Base-by-base conservation (phyloP, 2,113 vertebrate species). In the Eolophus roseicapilla region DNA sequence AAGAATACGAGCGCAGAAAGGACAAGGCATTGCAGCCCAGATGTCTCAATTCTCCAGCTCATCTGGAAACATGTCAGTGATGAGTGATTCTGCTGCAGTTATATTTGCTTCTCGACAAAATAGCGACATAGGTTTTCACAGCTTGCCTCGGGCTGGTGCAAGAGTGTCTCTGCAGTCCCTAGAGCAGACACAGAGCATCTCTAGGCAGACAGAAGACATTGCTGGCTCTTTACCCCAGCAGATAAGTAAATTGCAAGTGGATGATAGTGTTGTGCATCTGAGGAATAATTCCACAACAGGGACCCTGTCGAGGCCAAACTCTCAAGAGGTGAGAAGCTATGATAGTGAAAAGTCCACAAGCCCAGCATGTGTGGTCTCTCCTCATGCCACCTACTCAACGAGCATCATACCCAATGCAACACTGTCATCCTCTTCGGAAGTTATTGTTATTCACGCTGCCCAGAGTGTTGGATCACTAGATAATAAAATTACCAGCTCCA, bases 1-100 rank as follows among this genome's bases (percentile, higher is more conserved):
- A 87, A 98, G 99, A 92, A 99, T 99, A 95, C 97, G 99, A 29
- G 99, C 99, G 0, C 99, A 99, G 94, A 98, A 98, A 82, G 99
- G 99, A 53, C 99, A 99, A 70, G 99, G 99, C 53, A 99, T 99
- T 27, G 99, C 99, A 3, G 99, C 99, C 82, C 99, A 99, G 96
- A 99, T 99, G 98, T 98, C 98, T 21, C 99, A 98, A 73, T 97
- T 99, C 79, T 98, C 99, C 12, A 97, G 97, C 88, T 99, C 99
- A 39, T 99, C 99, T 15, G 99, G 98, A 93, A 99, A 99, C 93
- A 98, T 99, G 97, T 99, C 99, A 3, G 97, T 98, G 76, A 96
- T 98, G 94, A 98, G 98, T 11, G 98, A 99, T 52, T 98, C 98
- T 5, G 98, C 98, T 4, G 97, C 98, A 10, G 27, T 98, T 46